Evolutionary conservation across 2,113 vertebrate genomes (phyloP), one percentile per base, ranked within the genome.

Genomic region (Oreocharis arfaki): DNA sequence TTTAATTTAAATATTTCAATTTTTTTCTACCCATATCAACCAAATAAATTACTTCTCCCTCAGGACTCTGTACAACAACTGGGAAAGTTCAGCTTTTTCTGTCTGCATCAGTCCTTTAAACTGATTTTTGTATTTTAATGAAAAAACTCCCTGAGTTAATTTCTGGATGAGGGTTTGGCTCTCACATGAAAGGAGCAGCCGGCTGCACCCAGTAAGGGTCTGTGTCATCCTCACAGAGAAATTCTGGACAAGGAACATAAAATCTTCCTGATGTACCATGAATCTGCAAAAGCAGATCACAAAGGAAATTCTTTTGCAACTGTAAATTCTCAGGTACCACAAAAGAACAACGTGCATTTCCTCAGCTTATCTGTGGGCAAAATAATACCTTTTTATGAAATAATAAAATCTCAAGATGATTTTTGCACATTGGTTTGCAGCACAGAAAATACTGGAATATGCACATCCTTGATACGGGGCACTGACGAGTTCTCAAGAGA

Each of bases 161-260:
- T 73, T 76, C 24, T 44, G 63, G 57, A 42, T 53, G 11, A 17
- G 18, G 57, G 30, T 61, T 94, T 79, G 85, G 78, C 37, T 76
- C 46, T 14, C 17, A 37, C 35, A 67, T 5, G 23, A 33, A 47
- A 64, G 60, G 39, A 85, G 15, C 13, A 50, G 60, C 53, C 26
- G 1, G 1, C 42, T 42, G 27, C 47, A 35, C 28, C 35, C 63
- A 30, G 0, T 4, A 20, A 50, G 67, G 21, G 19, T 10, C 16
- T 7, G 3, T 37, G 35, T 26, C 42, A 24, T 16, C 21, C 70
- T 69, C 57, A n/a, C 24, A 16, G 55, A n/a, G 50, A 26, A 64
- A 68, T 6, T 14, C 6, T 27, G 22, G 47, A 49, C 63, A 53
- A 67, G 3, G 21, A 64, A 42, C 23, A 32, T 13, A 59, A 68